phyloP scores from a whole-genome alignment of 1,140 invertebrate species.

The Sycophila sp. region DNA sequence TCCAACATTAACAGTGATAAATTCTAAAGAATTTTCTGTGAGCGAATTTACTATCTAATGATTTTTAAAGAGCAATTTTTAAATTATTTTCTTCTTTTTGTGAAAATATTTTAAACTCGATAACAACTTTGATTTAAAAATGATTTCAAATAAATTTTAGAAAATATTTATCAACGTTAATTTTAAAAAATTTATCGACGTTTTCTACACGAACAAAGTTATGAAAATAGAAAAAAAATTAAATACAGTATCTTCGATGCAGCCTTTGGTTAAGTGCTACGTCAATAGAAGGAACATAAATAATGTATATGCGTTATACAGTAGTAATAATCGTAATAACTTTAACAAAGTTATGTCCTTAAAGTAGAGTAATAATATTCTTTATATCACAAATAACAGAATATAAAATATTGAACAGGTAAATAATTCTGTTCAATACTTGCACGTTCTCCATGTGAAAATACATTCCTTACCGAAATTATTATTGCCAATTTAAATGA shows the following conservation, averaged over 20 bases:
- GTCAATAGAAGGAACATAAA: conserved; percentile 46
- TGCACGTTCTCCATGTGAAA: conserved; percentile 4
- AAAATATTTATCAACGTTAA: too few relatives aligned
- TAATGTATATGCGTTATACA: conserved; percentile 41
- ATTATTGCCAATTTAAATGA: background rate
- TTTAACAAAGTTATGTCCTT: conserved; percentile 39
- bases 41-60: too few relatives aligned
- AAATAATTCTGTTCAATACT: background rate
- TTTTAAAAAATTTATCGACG: too few relatives aligned
- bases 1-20: too few relatives aligned
- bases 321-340: conserved; percentile 36
- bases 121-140: too few relatives aligned
- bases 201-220: background rate
- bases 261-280: conserved; percentile 51
- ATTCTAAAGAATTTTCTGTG: too few relatives aligned
- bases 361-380: conserved; percentile 43
- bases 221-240: conserved; percentile 15
- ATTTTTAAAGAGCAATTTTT: too few relatives aligned
- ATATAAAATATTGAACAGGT: conserved; percentile 26
- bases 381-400: conserved; percentile 52
- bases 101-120: too few relatives aligned
- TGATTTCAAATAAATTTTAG: too few relatives aligned
- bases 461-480: conserved; percentile 13
- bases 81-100: too few relatives aligned
- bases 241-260: conserved; percentile 39